These are phyloP conservation scores for Metallyticus violacea DNA, from an alignment of 2,888 invertebrate genomes.

Conservation along the genomic window DNA sequence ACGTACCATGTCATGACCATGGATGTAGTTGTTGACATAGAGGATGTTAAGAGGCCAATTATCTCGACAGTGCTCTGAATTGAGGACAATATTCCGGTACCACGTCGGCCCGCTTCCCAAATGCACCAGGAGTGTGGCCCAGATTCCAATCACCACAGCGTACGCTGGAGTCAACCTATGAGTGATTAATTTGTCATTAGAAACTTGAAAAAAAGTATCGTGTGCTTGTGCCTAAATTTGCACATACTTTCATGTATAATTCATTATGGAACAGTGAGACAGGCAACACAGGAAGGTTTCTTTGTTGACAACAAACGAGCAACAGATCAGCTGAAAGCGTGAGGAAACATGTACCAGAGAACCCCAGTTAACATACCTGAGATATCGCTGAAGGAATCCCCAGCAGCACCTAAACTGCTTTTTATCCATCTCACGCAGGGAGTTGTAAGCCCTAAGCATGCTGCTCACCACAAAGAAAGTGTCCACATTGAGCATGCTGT, in stretches of 20 bases:
- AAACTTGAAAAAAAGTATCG: no score
- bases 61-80: conserved; percentile 61
- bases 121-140: conserved; percentile 65
- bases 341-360: no score
- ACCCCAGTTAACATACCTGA: conserved; percentile 25
- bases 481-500: conserved; percentile 52
- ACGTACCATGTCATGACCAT: neutral
- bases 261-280: no score
- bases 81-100: conserved; percentile 60
- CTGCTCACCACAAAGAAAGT: conserved; percentile 66
- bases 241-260: no score
- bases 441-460: conserved; percentile 59
- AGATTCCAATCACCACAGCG: conserved; percentile 60
- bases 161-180: conserved; percentile 62
- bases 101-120: conserved; percentile 64
- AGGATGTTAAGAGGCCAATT: conserved; percentile 67
- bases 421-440: conserved; percentile 38
- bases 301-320: no score
- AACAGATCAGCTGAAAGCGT: no score
- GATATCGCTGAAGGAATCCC: conserved; percentile 11
- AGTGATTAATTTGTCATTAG: no score
- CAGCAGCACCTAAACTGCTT: neutral
- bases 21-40: conserved; percentile 64
- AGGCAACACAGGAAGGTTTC: no score
- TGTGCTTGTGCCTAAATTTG: no score